Percentiles rank a stretch among this genome's conserved stretches.
Evolutionary conservation across 2,888 invertebrate genomes (phyloP).

Genomic region (Agrypnus murinus): DNA sequence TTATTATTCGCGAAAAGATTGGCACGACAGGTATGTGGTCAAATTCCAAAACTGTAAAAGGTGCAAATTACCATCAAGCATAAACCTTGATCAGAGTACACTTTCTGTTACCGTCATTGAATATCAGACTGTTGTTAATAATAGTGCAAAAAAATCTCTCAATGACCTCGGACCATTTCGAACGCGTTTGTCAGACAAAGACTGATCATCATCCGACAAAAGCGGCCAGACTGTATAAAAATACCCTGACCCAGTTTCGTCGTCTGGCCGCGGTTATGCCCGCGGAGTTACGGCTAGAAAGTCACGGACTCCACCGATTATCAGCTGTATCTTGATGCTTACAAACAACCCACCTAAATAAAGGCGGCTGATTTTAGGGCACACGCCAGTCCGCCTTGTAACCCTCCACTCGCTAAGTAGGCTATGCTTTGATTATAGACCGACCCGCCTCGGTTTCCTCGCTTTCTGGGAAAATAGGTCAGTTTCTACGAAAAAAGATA

Average conservation of each 20-base stretch:
- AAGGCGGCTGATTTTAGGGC: conserved; percentile 32
- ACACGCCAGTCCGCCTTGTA: conserved; percentile 26
- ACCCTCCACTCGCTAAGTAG: conserved; percentile 28
- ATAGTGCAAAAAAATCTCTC: conserved; percentile 33
- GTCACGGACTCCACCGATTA: conserved; percentile 51
- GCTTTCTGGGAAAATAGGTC: conserved; percentile 13
- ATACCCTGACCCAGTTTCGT: conserved; percentile 55
- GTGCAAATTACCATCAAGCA: conserved; percentile 19
- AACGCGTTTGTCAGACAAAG: conserved; percentile 41
- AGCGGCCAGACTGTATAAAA: conserved; percentile 50
- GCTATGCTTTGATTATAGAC: conserved; percentile 25
- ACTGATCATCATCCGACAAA: conserved; percentile 45
- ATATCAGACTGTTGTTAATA: conserved; percentile 12
- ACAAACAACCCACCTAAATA: conserved; percentile 45
- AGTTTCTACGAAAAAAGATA: conserved; percentile 17
- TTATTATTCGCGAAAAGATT: not conserved
- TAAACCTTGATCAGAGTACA: conserved; percentile 24
- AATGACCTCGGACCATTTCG: conserved; percentile 44
- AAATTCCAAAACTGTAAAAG: conserved; percentile 16
- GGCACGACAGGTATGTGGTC: not conserved
- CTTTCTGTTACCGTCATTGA: conserved; percentile 27
- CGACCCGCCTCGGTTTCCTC: not conserved
- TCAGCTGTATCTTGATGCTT: conserved; percentile 43
- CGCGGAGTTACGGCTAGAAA: conserved; percentile 47
- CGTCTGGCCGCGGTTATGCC: conserved; percentile 46